Conservation (phyloP, 2,113 vertebrate genomes). For the Neoarius graeffei region DNA sequence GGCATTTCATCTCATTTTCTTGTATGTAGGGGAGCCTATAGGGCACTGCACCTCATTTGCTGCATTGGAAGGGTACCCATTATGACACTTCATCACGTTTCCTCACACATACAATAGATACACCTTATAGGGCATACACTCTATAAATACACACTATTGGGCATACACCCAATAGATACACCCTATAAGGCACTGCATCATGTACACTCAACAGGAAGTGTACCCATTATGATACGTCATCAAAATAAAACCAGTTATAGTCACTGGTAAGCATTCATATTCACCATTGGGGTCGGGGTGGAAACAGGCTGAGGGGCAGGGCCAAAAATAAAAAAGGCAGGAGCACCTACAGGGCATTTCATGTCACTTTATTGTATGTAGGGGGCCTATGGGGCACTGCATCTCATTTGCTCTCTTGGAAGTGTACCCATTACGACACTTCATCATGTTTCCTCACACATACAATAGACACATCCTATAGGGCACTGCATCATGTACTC, state of each 20-base stretch:
- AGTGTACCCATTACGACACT: background rate
- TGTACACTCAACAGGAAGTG: background rate
- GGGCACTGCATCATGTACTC: background rate
- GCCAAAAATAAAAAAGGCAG: too few species aligned
- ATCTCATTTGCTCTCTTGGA: background rate
- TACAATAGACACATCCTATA: background rate
- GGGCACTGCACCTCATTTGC: background rate
- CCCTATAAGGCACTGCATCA: background rate
- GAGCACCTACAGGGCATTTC: background rate
- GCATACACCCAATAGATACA: background rate
- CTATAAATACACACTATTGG: background rate
- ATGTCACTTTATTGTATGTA: too few species aligned
- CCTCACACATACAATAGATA: background rate
- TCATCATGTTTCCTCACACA: background rate
- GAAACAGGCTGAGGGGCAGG: too few species aligned
- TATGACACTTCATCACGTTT: background rate
- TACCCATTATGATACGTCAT: background rate
- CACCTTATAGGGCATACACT: background rate
- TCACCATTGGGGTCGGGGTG: too few species aligned
- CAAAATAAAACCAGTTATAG: too few species aligned
- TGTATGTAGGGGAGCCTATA: background rate
- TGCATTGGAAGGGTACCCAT: background rate
- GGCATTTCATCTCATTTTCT: too few species aligned
- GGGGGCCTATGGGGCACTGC: background rate
- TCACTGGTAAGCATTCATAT: too few species aligned